phyloP scores from a whole-genome alignment of 2,797 vertebrate genomes.

The Argya squamiceps region DNA sequence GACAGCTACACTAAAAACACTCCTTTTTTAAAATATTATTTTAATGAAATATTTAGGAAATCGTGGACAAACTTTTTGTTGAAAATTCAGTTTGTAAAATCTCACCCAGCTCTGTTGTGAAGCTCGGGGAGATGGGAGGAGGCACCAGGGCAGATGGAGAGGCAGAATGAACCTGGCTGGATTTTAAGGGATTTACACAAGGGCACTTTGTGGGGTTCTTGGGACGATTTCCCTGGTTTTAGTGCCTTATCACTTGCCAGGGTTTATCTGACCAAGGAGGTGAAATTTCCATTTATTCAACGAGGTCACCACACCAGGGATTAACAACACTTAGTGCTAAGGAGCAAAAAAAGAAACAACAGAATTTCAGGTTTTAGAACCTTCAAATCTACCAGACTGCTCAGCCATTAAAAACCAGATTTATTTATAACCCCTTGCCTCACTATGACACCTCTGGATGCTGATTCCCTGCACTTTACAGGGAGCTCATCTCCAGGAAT shows the following conservation, averaged over 20 bases:
- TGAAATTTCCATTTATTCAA: neutral
- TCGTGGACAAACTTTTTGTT: neutral
- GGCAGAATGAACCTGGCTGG: neutral
- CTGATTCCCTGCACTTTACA: neutral
- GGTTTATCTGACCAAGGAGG: neutral
- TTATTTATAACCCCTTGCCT: neutral
- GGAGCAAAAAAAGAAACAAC: neutral
- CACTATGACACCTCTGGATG: neutral
- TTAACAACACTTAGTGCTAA: neutral
- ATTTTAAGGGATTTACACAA: neutral
- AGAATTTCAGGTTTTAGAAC: neutral
- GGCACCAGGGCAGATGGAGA: neutral
- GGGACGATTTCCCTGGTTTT: neutral
- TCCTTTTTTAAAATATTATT: neutral
- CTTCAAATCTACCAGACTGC: neutral
- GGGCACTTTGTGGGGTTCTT: neutral
- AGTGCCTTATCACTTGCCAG: neutral
- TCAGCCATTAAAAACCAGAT: neutral
- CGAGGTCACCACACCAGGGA: no score
- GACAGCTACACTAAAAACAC: neutral
- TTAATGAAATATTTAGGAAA: neutral
- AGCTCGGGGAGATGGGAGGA: neutral
- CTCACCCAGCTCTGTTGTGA: neutral
- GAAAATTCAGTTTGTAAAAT: neutral
- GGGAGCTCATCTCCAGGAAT: neutral